Base-by-base conservation (phyloP, 1,140 invertebrate genomes). In the Agrypnia vestita region DNA sequence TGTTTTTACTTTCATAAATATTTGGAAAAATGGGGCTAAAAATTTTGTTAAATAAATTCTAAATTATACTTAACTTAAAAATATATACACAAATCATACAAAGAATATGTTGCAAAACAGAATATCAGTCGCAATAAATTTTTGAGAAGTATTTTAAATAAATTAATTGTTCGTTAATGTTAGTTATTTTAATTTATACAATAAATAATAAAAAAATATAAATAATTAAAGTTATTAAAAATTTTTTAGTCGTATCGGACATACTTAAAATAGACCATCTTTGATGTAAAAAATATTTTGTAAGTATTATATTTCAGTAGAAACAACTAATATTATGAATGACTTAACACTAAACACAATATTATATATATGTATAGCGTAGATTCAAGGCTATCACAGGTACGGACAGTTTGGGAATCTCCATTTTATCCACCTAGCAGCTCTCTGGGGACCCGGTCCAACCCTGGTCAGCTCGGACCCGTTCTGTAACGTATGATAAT, bases 401-500 rank as follows among this genome's bases (percentile, higher is more conserved):
- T 51, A 51, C n/a, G n/a, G 35, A 64, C 25, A 15, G 61, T 64
- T 25, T 11, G 35, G 35, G 61, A 12, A 64, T 43, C 61, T 13
- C 13, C 13, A 43, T 21, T 64, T 64, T 43, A 59, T 59, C 55
- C 17, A 59, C 4, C 21, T 25, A 64, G 13, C 64, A 43, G 51
- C 59, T 49, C 78, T 59, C 71, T 46, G 15, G 78, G 78, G 78
- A 13, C n/a, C 64, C 12, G 43, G 44, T 47, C 44, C 62, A 17
- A 17, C 74, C 74, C 79, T 69, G 59, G 25, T 71, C 61, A 56
- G 46, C 74, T 76, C 44, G 43, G 11, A 61, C 35, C 64, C 13
- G 43, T 21, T 43, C 43, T 13, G 64, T 80, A 75, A 80, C 78
- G 55, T 80, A 80, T 61, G 74, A 81, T 81, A 78, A 81, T 81